These are phyloP conservation scores for Rhodinocichla rosea DNA, from an alignment of 2,113 vertebrate genomes.

Conservation along the genomic window DNA sequence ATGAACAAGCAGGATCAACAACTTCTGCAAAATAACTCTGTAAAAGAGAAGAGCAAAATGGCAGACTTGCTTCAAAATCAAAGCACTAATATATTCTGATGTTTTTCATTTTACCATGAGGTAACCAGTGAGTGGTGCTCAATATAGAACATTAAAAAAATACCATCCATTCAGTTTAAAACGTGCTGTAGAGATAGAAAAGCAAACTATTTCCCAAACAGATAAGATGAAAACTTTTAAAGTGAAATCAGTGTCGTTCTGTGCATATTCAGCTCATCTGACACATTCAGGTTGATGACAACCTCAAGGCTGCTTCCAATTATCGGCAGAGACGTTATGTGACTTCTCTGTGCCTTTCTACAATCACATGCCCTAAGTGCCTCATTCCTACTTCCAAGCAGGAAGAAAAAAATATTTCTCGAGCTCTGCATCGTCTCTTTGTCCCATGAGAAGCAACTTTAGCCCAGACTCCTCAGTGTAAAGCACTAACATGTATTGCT, in stretches of 20 bases:
- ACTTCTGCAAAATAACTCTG: not conserved
- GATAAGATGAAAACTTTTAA: not conserved
- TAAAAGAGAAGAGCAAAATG: not conserved
- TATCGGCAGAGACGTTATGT: not conserved
- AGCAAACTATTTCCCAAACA: not conserved
- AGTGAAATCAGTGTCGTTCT: not conserved
- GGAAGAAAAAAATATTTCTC: not conserved
- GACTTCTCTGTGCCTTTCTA: not conserved
- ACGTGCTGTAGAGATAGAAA: not conserved
- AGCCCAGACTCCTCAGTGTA: not conserved
- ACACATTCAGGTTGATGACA: constrained; percentile 48
- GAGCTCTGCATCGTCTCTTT: not conserved
- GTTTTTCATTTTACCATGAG: not conserved
- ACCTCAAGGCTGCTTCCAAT: constrained; percentile 30
- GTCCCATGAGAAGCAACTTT: not conserved
- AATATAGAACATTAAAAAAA: not conserved
- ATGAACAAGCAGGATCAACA: not conserved
- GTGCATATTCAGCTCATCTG: not conserved
- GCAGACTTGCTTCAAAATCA: not conserved
- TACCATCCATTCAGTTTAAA: not conserved
- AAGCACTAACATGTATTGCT: not conserved
- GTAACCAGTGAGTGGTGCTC: not conserved
- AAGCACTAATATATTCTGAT: not conserved
- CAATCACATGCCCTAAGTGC: not conserved
- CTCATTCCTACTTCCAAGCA: not conserved